phyloP scores from a whole-genome alignment of 1,140 invertebrate species.

The Euglossa dilemma region DNA sequence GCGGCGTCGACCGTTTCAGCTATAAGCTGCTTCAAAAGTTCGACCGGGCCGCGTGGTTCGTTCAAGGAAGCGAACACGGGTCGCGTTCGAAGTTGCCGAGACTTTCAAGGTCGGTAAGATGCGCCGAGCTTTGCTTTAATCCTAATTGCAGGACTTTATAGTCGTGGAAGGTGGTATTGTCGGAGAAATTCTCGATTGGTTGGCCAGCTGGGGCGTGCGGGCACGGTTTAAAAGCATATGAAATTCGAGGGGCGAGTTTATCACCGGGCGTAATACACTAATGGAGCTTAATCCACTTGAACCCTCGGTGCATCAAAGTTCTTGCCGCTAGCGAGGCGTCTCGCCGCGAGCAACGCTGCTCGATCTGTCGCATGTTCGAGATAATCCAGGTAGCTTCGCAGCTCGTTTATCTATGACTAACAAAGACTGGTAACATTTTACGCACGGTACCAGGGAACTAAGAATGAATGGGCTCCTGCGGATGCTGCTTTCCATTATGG shows the following conservation, averaged over 20 bases:
- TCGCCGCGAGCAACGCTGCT: background rate
- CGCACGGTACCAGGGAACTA: background rate
- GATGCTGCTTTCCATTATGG: background rate
- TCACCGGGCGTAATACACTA: background rate
- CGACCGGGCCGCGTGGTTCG: background rate
- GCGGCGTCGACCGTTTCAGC: background rate
- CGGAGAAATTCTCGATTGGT: background rate
- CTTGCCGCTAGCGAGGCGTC: background rate
- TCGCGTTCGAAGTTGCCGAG: background rate
- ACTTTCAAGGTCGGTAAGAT: background rate
- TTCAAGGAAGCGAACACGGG: background rate
- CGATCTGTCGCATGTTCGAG: background rate
- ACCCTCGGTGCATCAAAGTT: background rate
- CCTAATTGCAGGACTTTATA: background rate
- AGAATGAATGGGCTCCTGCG: background rate
- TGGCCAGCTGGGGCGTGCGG: too few species aligned
- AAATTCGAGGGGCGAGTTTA: background rate
- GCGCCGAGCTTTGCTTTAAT: background rate
- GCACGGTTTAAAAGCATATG: background rate
- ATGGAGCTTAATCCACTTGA: conserved; percentile 4
- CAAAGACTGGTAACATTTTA: background rate
- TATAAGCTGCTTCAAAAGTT: background rate
- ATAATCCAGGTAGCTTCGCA: background rate
- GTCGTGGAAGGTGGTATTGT: too few species aligned
- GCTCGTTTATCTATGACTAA: background rate